Evolutionary conservation across 2,888 invertebrate species (phyloP), one percentile per base, ranked within the genome.

Genomic region (Sthenelais limicola): DNA sequence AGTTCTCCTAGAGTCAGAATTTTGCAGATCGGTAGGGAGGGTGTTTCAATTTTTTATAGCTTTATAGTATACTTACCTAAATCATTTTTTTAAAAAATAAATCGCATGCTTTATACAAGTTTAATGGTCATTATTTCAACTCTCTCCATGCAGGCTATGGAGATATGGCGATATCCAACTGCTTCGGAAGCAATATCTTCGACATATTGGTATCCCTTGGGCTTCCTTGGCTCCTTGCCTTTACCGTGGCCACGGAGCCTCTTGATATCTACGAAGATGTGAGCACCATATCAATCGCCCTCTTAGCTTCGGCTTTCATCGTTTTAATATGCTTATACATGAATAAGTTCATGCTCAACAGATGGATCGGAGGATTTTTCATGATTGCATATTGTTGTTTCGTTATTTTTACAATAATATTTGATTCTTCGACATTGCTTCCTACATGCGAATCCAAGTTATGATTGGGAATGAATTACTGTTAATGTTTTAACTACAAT

Each of bases 131-230:
- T n/a, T n/a, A n/a, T n/a, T n/a, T n/a, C n/a, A n/a, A n/a, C n/a
- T n/a, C 28, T 32, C 1, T 68, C 30, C 33, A 7, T 18, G 5
- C 43, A 70, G 70, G 70, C 4, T 70, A 56, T 26, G 70, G 70
- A n/a, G 70, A 70, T 30, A 70, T 70, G 70, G 70, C 70, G 1
- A 26, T 54, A 9, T 54, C 70, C 15, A 70, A 70, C 47, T 32
- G 52, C 15, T 7, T 70, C 1, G 70, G 56, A 26, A 56, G 70
- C 28, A 70, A 70, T 52, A 38, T 56, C 35, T 70, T 70, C 43
- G 70, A 70, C 32, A 35, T 70, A 12, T 56, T 70, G 38, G 26
- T 70, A 18, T 70, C 56, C 21, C 54, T 70, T 9, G 52, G 54
- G 21, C 24, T 70, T 32, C 70, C 70, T 1, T 70, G 70, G 70